These are phyloP conservation scores for Rhinopithecus roxellana DNA, from an alignment of 2,113 vertebrate genomes.

Conservation along the genomic window DNA sequence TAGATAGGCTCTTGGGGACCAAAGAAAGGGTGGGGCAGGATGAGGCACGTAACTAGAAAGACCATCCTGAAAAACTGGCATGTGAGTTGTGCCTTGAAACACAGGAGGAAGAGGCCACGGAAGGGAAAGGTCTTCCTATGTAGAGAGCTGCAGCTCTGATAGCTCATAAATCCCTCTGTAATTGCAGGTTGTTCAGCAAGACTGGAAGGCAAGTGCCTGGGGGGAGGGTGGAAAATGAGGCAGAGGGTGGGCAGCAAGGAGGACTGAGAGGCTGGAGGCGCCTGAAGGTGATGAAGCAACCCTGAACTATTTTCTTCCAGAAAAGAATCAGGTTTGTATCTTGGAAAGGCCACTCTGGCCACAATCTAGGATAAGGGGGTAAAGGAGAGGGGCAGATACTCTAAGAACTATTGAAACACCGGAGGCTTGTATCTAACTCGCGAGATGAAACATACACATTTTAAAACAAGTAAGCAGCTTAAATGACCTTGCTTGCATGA, in stretches of 20 bases:
- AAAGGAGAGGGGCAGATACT: not conserved
- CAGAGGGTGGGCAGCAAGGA: not conserved
- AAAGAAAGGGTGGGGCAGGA: no score
- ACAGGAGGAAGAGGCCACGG: not conserved
- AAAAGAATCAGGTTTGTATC: not conserved
- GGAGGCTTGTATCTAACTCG: no score
- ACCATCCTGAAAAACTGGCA: not conserved
- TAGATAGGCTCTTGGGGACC: not conserved
- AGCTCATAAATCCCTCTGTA: not conserved
- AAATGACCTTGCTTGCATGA: not conserved
- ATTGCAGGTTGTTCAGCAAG: not conserved
- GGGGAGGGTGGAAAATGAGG: not conserved
- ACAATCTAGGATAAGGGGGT: not conserved
- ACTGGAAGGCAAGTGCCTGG: not conserved
- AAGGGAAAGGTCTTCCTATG: accelerated
- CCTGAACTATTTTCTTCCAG: not conserved
- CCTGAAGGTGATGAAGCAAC: no score
- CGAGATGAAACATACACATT: not conserved
- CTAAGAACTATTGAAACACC: not conserved
- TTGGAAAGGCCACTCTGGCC: no score
- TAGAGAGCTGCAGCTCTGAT: not conserved
- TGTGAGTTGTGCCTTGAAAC: not conserved
- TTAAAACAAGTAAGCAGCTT: not conserved
- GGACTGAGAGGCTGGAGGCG: accelerated
- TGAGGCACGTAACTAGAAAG: accelerated